phyloP scores from a whole-genome alignment of 2,797 vertebrate genomes.

The Pseudocheirus occidentalis region DNA sequence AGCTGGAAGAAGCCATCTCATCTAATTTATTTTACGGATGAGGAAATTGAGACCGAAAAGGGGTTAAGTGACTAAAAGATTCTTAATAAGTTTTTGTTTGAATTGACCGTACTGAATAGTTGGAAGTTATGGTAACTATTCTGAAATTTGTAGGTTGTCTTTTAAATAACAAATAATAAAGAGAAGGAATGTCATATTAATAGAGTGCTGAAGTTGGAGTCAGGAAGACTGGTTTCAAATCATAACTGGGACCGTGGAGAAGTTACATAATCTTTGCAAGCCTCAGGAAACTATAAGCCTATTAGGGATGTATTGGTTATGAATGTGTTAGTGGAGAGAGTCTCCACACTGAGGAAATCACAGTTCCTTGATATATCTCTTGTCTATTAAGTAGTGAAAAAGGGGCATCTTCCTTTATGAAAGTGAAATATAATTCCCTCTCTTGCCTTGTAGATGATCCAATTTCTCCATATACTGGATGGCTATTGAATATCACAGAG shows the following conservation, averaged over 20 bases:
- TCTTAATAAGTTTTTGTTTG: not conserved
- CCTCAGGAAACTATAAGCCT: not conserved
- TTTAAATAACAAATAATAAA: constrained; percentile 34
- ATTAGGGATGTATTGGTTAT: not conserved
- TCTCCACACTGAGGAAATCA: not conserved
- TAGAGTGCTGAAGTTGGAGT: not conserved
- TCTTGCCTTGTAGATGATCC: constrained; percentile 89
- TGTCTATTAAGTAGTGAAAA: not conserved
- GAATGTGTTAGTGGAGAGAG: not conserved
- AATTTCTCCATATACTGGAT: constrained; percentile 95
- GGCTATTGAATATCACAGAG: constrained; percentile 95
- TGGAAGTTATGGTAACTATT: constrained; percentile 54
- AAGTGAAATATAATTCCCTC: constrained; percentile 35
- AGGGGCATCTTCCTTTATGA: not conserved
- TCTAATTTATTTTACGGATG: not conserved
- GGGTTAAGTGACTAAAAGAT: not conserved
- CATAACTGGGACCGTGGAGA: not conserved
- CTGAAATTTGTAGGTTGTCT: constrained; percentile 56
- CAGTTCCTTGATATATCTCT: not conserved
- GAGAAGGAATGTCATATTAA: not conserved
- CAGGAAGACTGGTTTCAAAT: not conserved
- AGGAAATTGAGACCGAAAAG: not conserved
- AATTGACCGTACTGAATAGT: constrained; percentile 54
- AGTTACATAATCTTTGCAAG: not conserved
- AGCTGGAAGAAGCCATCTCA: not conserved